phyloP scores from a whole-genome alignment of 53 echinoderm and acorn worm species.

The Actinopyga echinites region DNA sequence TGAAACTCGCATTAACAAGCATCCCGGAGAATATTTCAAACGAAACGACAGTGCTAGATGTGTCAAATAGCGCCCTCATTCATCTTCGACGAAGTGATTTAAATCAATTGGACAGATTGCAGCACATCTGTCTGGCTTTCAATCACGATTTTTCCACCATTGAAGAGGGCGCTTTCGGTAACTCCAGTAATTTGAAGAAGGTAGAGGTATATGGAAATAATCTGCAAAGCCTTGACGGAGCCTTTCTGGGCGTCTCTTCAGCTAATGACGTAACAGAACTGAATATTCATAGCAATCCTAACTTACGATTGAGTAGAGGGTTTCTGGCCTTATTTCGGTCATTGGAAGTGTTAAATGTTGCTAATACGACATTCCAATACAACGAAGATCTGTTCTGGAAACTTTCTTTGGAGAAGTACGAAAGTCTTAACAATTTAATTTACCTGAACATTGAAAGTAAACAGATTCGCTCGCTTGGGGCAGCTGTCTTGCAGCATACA shows the following conservation, averaged over 20 bases:
- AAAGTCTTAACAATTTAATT: neutral
- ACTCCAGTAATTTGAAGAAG: neutral
- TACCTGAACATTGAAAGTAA: slow-evolving; percentile 1
- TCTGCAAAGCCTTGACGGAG: neutral
- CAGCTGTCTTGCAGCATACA: neutral
- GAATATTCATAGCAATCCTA: neutral
- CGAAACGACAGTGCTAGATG: slow-evolving; percentile 9
- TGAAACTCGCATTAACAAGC: neutral
- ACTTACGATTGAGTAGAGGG: neutral
- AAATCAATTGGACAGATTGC: neutral
- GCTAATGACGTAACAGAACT: neutral
- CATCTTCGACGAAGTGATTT: neutral
- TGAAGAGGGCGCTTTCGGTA: neutral
- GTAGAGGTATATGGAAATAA: slow-evolving; percentile 21
- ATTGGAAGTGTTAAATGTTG: neutral
- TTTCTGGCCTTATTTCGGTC: neutral
- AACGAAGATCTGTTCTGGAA: slow-evolving; percentile 5
- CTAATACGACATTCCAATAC: neutral
- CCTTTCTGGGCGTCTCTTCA: neutral
- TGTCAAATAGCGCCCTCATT: neutral
- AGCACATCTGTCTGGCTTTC: neutral
- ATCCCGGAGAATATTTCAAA: neutral
- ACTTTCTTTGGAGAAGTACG: neutral
- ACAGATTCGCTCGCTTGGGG: neutral
- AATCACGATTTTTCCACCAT: neutral